Evolutionary conservation across 1,140 invertebrate species (phyloP).

Genomic region (Ruditapes philippinarum): DNA sequence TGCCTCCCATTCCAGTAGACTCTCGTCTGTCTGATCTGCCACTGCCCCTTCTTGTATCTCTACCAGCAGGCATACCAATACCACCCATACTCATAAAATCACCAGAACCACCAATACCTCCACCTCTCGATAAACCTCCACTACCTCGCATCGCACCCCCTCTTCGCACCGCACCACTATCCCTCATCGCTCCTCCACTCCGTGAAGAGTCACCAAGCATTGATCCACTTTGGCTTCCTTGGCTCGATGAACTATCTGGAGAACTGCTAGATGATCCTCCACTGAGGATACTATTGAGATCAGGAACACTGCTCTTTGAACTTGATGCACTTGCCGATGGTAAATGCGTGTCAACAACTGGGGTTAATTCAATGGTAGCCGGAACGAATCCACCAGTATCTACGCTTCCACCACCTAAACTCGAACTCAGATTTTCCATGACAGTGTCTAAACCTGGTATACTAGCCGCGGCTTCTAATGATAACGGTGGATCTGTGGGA

Average conservation of each 20-base stretch:
- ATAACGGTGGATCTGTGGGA: neutral
- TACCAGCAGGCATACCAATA: neutral
- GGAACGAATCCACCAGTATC: neutral
- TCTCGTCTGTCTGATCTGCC: neutral
- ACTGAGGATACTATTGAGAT: neutral
- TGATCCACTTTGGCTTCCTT: neutral
- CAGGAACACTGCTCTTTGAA: neutral
- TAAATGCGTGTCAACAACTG: neutral
- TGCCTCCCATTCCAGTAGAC: neutral
- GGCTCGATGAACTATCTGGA: neutral
- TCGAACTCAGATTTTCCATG: neutral
- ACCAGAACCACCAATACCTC: conserved; percentile 20
- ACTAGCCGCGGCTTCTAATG: neutral
- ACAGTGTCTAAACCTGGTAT: neutral
- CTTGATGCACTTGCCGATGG: neutral
- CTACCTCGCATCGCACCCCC: neutral
- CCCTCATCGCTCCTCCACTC: neutral
- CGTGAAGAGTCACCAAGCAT: neutral
- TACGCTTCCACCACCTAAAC: neutral
- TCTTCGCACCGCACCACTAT: neutral
- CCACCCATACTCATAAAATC: neutral
- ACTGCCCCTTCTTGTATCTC: neutral
- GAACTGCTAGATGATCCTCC: neutral
- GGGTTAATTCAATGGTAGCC: neutral
- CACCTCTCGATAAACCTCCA: too few species aligned